A percentile compares a stretch with the other conserved stretches of the same genome.
These are phyloP conservation scores for Furnarius figulus DNA, from an alignment of 2,113 vertebrate genomes.

Conservation along the genomic window DNA sequence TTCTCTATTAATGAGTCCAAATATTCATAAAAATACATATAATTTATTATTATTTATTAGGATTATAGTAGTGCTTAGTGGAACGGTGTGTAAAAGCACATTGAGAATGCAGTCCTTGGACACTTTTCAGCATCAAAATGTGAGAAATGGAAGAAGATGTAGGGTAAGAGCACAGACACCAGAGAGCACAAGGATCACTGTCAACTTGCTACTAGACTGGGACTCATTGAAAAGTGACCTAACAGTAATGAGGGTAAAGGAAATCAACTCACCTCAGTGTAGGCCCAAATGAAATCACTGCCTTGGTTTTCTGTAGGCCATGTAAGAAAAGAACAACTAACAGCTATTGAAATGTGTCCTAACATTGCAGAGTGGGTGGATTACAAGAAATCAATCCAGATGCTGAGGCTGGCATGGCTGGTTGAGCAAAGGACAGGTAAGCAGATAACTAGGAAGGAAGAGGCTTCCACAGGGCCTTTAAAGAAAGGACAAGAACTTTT, in stretches of 20 bases:
- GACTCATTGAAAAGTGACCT: neutral
- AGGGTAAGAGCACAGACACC: neutral
- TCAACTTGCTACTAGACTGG: neutral
- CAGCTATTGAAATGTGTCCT: neutral
- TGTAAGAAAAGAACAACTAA: neutral
- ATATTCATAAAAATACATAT: neutral
- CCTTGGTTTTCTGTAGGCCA: neutral
- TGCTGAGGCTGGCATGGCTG: neutral
- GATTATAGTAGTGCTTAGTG: neutral
- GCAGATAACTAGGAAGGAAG: neutral
- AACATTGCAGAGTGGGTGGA: accelerated
- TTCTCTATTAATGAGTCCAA: neutral
- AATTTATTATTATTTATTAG: slow-evolving; percentile 71
- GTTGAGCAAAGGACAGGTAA: neutral
- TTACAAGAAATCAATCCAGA: neutral
- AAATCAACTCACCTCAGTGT: neutral
- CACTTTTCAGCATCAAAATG: neutral
- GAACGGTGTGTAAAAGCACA: neutral
- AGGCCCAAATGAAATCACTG: neutral
- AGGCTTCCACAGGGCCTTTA: neutral
- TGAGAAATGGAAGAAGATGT: neutral
- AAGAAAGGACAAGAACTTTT: neutral
- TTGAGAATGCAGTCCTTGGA: neutral
- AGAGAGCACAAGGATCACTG: neutral
- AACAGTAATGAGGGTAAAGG: neutral